These are phyloP conservation scores for Schlechtendalia chinensis DNA, from an alignment of 1,140 invertebrate species.

Conservation along the genomic window DNA sequence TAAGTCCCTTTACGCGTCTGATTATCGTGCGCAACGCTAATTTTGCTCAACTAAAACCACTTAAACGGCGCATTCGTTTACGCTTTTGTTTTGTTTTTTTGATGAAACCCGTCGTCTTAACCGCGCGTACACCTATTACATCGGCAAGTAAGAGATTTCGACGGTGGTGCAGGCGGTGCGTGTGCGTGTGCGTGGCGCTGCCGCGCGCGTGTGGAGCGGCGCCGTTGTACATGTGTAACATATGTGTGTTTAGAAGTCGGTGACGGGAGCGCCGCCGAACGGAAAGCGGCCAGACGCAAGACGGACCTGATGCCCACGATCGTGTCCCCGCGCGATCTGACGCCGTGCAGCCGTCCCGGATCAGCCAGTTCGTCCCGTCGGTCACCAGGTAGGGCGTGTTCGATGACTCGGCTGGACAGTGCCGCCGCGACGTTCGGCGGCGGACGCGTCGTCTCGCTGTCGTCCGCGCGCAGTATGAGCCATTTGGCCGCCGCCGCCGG, in stretches of 20 bases:
- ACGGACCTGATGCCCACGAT: constrained; percentile 88
- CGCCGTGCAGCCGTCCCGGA: constrained; percentile 51
- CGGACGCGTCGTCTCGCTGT: constrained; percentile 54
- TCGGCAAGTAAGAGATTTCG: no score
- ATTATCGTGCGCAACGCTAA: no score
- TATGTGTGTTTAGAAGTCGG: constrained; percentile 46
- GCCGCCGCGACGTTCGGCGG: constrained; percentile 56
- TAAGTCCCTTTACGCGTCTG: no score
- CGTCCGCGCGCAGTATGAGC: constrained; percentile 54
- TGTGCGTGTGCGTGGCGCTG: neutral
- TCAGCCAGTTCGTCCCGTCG: constrained; percentile 50
- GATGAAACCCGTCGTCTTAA: no score
- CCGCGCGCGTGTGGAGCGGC: neutral
- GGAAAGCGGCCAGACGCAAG: constrained; percentile 66
- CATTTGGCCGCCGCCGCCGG: constrained; percentile 53
- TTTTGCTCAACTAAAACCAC: no score
- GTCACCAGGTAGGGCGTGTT: constrained; percentile 72
- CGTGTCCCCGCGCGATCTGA: constrained; percentile 68
- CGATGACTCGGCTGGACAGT: constrained; percentile 87
- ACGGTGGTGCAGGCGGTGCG: no score
- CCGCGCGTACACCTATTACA: no score
- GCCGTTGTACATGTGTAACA: constrained; percentile 48
- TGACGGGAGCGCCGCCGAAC: constrained; percentile 40
- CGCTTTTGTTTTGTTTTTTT: no score
- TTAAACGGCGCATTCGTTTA: no score